A percentile compares a stretch with the other conserved stretches of the same genome.
Evolutionary conservation across 2,797 vertebrate genomes (phyloP).

Genomic region (Todus mexicanus): DNA sequence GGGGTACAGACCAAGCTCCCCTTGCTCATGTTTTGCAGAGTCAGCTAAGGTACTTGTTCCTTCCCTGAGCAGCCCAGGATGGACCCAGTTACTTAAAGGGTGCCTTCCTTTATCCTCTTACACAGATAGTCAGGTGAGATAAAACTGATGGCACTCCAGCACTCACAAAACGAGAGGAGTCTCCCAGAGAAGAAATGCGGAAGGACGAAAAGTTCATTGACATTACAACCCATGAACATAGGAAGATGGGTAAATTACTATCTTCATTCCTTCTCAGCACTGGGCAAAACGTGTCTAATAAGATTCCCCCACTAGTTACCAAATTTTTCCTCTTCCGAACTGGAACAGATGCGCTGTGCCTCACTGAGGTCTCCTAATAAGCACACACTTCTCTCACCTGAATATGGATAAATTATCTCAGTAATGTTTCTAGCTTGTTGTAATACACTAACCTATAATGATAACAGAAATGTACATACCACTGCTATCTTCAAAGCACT

Average conservation of each 20-base stretch:
- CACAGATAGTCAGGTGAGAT: not conserved
- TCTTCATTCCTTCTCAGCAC: not conserved
- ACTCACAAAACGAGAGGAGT: not conserved
- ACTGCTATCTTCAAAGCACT: not conserved
- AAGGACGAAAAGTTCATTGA: not conserved
- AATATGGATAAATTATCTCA: not conserved
- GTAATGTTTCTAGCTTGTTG: not conserved
- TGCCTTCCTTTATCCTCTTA: not conserved
- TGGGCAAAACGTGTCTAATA: not conserved
- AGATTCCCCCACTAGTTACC: not conserved
- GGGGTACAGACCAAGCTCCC: not conserved
- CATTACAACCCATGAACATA: not conserved
- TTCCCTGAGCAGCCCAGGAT: not conserved
- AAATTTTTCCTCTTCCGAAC: not conserved
- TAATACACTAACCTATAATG: not conserved
- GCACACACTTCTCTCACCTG: not conserved
- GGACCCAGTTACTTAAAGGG: not conserved
- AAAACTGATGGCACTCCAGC: not conserved
- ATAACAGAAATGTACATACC: not conserved
- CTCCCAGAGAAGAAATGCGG: not conserved
- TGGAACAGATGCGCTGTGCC: not conserved
- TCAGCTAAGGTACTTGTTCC: not conserved
- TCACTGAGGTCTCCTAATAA: not conserved
- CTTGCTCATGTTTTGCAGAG: not conserved
- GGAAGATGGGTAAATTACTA: not conserved